Evolutionary conservation across 2,797 vertebrate species (phyloP).

Genomic region (Parauchenoglanis punctatus): DNA sequence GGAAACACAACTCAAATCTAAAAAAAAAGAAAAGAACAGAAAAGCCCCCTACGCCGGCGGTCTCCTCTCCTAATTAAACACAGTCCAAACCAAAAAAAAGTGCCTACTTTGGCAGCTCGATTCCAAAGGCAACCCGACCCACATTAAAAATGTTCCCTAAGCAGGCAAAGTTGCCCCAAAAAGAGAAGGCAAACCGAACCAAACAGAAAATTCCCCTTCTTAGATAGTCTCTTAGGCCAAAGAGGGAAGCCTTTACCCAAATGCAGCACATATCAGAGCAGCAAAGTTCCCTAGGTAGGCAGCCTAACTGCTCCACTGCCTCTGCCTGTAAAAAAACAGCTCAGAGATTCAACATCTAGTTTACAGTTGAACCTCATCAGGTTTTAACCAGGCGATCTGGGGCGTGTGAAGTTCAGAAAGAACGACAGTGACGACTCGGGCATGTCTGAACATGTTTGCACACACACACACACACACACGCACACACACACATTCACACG

Average conservation of each 20-base stretch:
- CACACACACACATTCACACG: background rate
- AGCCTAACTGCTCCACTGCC: background rate
- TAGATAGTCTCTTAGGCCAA: background rate
- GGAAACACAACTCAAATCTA: background rate
- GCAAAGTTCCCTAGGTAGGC: background rate
- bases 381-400: constrained; percentile 4
- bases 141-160: background rate
- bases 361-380: background rate
- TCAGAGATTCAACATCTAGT: background rate
- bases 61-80: background rate
- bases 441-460: constrained; percentile 17
- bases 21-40: no score
- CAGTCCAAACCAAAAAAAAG: background rate
- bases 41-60: background rate
- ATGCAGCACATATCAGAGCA: background rate
- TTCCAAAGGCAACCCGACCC: background rate
- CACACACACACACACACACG: background rate
- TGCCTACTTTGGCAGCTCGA: background rate
- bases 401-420: background rate
- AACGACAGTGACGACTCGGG: background rate
- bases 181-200: background rate
- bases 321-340: background rate
- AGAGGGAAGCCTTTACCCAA: background rate
- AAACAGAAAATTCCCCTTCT: no score
- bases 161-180: background rate